A percentile compares a stretch with the other conserved stretches of the same genome.
Evolutionary conservation across 2,797 vertebrate species (phyloP).

Genomic region (Pteropus rufus): DNA sequence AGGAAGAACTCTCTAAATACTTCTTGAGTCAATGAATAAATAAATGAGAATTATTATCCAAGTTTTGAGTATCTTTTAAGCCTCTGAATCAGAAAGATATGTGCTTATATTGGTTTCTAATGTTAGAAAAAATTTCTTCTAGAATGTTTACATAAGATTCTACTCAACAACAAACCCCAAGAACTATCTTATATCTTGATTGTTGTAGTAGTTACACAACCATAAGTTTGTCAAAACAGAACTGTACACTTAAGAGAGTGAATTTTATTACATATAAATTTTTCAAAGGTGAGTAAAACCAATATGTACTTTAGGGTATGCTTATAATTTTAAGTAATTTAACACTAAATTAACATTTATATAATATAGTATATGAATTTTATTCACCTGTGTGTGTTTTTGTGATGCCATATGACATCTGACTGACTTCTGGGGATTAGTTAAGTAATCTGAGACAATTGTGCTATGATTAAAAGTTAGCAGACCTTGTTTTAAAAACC

Average conservation of each 20-base stretch:
- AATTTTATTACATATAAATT: background rate
- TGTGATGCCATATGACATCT: background rate
- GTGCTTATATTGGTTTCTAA: background rate
- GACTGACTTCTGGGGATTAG: background rate
- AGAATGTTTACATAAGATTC: conserved; percentile 20
- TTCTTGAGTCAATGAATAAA: background rate
- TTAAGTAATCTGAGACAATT: background rate
- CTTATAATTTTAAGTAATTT: background rate
- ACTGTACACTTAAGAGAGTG: background rate
- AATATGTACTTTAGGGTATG: background rate
- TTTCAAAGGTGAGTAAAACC: background rate
- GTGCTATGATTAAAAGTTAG: background rate
- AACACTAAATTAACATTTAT: background rate
- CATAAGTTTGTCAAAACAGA: background rate
- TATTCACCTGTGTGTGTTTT: background rate
- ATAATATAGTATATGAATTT: background rate
- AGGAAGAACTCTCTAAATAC: background rate
- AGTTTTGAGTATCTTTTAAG: background rate
- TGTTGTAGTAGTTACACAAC: background rate
- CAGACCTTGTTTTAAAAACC: conserved; percentile 10
- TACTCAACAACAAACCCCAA: background rate
- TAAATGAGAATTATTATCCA: background rate
- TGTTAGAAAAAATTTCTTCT: background rate
- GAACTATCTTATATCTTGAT: background rate
- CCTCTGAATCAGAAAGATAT: background rate